phyloP scores from a whole-genome alignment of 2,113 vertebrate species.

The Tor tambroides region DNA sequence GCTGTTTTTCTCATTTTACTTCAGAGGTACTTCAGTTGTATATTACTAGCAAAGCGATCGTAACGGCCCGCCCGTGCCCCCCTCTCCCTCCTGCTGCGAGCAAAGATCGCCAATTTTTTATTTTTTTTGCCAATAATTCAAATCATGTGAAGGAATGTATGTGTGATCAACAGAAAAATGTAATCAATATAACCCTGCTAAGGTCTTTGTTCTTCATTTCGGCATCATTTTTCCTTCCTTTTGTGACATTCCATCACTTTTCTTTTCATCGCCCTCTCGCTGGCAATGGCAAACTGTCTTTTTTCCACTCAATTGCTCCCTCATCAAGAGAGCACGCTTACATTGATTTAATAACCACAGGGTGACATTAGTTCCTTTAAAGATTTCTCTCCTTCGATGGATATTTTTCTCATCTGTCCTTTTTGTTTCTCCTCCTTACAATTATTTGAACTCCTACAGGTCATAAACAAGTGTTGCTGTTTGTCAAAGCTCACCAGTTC shows the following conservation, averaged over 20 bases:
- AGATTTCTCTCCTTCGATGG: conserved; percentile 8
- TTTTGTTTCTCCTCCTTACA: neutral
- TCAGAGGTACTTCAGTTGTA: conserved; percentile 1
- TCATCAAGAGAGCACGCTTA: conserved; percentile 37
- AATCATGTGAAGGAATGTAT: neutral
- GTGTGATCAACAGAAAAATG: conserved; percentile 18
- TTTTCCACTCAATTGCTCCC: conserved; percentile 40
- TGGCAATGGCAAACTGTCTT: neutral
- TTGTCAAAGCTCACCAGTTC: neutral
- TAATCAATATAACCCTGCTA: conserved; percentile 7
- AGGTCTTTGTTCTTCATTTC: neutral
- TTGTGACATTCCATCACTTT: conserved; percentile 9
- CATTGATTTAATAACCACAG: conserved; percentile 47
- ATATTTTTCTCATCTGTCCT: neutral
- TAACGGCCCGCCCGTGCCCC: neutral
- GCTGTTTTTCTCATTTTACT: conserved; percentile 36
- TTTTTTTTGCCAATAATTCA: neutral
- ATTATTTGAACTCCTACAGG: neutral
- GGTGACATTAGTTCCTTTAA: conserved; percentile 31
- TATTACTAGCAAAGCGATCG: neutral
- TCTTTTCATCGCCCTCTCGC: neutral
- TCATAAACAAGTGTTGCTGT: neutral
- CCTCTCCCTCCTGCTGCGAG: neutral
- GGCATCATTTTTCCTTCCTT: conserved; percentile 17
- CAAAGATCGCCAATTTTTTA: neutral